Percentiles rank a stretch among this genome's conserved stretches.
These are phyloP conservation scores for Thalpophila matura DNA, from an alignment of 2,888 invertebrate genomes.

Conservation along the genomic window DNA sequence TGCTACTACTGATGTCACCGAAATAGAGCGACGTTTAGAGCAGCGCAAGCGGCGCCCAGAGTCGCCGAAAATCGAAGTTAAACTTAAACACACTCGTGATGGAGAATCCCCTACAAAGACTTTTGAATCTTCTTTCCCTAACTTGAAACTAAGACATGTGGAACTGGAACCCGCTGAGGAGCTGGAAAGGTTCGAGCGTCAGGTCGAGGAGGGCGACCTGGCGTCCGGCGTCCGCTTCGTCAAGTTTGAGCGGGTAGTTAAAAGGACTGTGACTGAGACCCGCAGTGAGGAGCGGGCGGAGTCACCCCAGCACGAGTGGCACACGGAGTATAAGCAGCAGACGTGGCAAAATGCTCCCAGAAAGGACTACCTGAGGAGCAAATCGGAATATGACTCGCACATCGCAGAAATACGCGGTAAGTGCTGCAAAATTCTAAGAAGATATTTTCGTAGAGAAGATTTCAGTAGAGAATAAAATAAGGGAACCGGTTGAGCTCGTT, in stretches of 20 bases:
- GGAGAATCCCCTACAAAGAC: constrained; percentile 86
- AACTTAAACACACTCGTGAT: constrained; percentile 90
- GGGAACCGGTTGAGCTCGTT: not conserved
- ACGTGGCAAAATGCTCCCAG: constrained; percentile 92
- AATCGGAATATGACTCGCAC: constrained; percentile 96
- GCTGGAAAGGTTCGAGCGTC: constrained; percentile 76
- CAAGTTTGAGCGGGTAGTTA: constrained; percentile 93
- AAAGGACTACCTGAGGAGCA: constrained; percentile 94
- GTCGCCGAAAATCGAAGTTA: constrained; percentile 91
- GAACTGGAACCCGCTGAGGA: constrained; percentile 81
- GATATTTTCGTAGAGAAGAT: not conserved
- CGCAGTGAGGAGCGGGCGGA: constrained; percentile 83
- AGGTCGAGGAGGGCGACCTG: constrained; percentile 92
- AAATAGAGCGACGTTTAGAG: constrained; percentile 92
- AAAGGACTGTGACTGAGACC: constrained; percentile 91
- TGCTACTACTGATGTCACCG: constrained; percentile 89
- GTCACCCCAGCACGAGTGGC: constrained; percentile 88
- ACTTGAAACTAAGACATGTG: constrained; percentile 87
- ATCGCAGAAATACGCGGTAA: constrained; percentile 96
- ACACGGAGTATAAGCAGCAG: constrained; percentile 87
- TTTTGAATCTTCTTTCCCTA: constrained; percentile 80
- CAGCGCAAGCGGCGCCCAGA: constrained; percentile 89
- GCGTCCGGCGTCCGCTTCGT: constrained; percentile 92
- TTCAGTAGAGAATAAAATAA: not conserved
- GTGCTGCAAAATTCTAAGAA: constrained; percentile 36